These are phyloP conservation scores for Platynereis dumerilii DNA, from an alignment of 2,888 invertebrate genomes.

Conservation along the genomic window DNA sequence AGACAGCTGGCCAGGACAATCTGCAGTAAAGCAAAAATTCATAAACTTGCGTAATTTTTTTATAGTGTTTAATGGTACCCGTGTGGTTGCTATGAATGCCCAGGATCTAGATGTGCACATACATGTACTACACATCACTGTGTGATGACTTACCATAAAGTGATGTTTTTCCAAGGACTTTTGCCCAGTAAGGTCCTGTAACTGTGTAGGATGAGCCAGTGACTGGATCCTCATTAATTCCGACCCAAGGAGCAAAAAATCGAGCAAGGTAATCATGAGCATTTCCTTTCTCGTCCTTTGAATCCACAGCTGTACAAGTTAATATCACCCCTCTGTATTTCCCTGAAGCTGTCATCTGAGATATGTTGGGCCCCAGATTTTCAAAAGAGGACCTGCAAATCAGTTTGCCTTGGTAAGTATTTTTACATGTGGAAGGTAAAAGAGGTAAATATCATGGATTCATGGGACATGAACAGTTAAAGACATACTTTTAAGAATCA, in stretches of 20 bases:
- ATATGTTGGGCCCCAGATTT: constrained; percentile 42
- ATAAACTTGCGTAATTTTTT: too few relatives aligned
- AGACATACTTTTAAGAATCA: too few relatives aligned
- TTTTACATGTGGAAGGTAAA: too few relatives aligned
- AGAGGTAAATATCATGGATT: too few relatives aligned
- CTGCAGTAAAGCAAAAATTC: too few relatives aligned
- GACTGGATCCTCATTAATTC: constrained; percentile 65
- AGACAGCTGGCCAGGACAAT: too few relatives aligned
- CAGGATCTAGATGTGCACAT: too few relatives aligned
- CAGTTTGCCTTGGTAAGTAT: too few relatives aligned
- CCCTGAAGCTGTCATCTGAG: constrained; percentile 45
- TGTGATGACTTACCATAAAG: constrained; percentile 30
- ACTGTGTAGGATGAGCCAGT: constrained; percentile 66
- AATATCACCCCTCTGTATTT: constrained; percentile 36
- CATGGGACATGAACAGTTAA: too few relatives aligned
- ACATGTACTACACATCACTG: too few relatives aligned
- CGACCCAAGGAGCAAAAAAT: constrained; percentile 66
- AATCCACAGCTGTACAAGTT: constrained; percentile 15
- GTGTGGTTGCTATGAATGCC: too few relatives aligned
- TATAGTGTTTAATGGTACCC: too few relatives aligned
- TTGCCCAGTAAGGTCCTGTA: constrained; percentile 64
- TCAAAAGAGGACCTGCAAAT: constrained; percentile 47
- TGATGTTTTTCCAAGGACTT: constrained; percentile 45
- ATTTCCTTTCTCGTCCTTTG: constrained; percentile 27
- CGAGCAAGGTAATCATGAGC: constrained; percentile 64